A percentile compares a stretch with the other conserved stretches of the same genome.
These are phyloP conservation scores for Cydia strobilella DNA, from an alignment of 1,140 invertebrate genomes.

Conservation along the genomic window DNA sequence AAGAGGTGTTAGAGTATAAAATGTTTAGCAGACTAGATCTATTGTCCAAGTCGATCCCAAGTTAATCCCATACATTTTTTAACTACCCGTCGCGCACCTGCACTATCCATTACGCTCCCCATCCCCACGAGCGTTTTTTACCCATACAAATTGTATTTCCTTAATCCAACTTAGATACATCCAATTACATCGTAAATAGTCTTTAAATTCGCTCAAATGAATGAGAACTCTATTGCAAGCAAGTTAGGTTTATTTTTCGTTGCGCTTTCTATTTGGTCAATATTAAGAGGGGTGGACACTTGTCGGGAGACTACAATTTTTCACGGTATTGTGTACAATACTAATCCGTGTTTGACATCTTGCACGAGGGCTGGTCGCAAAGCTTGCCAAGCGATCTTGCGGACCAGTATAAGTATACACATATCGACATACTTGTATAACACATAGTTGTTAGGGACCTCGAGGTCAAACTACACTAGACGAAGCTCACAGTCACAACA, in stretches of 20 bases:
- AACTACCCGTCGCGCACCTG: constrained; percentile 65
- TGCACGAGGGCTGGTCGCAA: constrained; percentile 34
- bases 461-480: background rate
- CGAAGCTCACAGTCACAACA: background rate
- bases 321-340: constrained; percentile 66
- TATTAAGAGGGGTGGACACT: constrained; percentile 55
- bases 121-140: constrained; percentile 63
- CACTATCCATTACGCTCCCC: constrained; percentile 48
- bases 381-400: background rate
- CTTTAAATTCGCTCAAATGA: constrained; percentile 33
- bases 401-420: background rate
- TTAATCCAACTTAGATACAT: constrained; percentile 76
- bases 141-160: constrained; percentile 75
- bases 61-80: constrained; percentile 60
- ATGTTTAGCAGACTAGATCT: constrained; percentile 21
- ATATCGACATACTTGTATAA: background rate
- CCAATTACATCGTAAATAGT: constrained; percentile 72
- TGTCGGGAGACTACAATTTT: constrained; percentile 68
- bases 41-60: constrained; percentile 27
- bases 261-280: constrained; percentile 39
- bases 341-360: constrained; percentile 75
- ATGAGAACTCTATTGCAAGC: constrained; percentile 36
- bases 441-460: background rate
- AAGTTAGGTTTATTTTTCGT: constrained; percentile 39
- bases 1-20: constrained; percentile 3